Percentiles rank a stretch among this genome's conserved stretches.
Conservation (phyloP, 2,888 invertebrate genomes). For the Eupeodes luniger region DNA sequence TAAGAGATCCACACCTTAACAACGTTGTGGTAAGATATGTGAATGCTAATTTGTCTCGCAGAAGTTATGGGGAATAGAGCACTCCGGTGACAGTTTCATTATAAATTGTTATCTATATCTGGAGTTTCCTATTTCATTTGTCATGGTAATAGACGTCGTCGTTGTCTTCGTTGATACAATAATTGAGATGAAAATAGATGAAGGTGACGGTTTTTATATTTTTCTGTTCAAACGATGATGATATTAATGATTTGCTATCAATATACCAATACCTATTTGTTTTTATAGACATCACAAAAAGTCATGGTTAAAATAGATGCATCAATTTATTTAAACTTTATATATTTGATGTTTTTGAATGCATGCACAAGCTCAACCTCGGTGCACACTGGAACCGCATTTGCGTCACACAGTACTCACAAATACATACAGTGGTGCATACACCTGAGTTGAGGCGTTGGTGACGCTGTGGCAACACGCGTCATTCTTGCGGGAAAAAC, state of each 20-base stretch:
- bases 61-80: constrained; percentile 8
- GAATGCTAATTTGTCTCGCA: constrained; percentile 30
- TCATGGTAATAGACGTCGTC: constrained; percentile 22
- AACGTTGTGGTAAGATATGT: constrained; percentile 30
- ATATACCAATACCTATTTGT: background rate
- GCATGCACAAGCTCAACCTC: too few species aligned
- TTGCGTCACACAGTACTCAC: too few species aligned
- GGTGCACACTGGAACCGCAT: too few species aligned
- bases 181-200: background rate
- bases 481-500: too few species aligned
- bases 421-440: too few species aligned
- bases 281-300: too few species aligned
- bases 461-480: too few species aligned
- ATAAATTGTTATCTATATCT: constrained; percentile 15
- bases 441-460: too few species aligned
- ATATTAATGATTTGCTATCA: constrained; percentile 1
- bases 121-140: constrained; percentile 30
- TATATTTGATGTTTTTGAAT: too few species aligned
- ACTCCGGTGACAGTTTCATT: constrained; percentile 26
- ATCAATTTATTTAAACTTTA: too few species aligned
- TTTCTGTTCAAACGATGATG: background rate
- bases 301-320: too few species aligned
- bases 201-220: background rate
- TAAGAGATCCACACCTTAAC: constrained; percentile 17
- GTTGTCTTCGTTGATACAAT: constrained; percentile 1